These are phyloP conservation scores for Palythoa heliodiscus DNA, from an alignment of 92 coral and sea anemone genomes.

Conservation along the genomic window DNA sequence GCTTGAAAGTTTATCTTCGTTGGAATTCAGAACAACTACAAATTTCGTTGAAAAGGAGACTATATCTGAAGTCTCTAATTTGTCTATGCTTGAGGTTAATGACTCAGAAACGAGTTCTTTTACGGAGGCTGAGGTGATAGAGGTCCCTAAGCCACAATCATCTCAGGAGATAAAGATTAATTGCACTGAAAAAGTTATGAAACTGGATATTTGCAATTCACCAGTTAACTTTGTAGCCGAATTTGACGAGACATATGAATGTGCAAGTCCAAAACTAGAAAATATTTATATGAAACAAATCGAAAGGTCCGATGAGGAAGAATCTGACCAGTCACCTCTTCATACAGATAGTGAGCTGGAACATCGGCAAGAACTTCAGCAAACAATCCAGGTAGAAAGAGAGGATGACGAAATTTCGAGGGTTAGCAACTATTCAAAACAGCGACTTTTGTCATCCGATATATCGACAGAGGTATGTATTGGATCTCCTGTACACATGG, in stretches of 20 bases:
- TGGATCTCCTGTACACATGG: slow-evolving; percentile 47
- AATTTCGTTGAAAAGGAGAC: slow-evolving; percentile 29
- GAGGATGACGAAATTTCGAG: slow-evolving; percentile 32
- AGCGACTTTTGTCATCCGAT: slow-evolving; percentile 28
- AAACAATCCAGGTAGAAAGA: slow-evolving; percentile 9
- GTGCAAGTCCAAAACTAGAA: not conserved
- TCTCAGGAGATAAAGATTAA: not conserved
- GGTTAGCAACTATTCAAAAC: not conserved
- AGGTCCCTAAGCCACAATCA: not conserved
- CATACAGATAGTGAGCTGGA: slow-evolving; percentile 24
- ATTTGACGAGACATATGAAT: not conserved
- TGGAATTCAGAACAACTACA: not conserved
- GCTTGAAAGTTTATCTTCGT: not conserved
- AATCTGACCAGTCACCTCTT: not conserved
- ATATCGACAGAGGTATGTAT: slow-evolving; percentile 36
- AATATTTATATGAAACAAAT: slow-evolving; percentile 1
- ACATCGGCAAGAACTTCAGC: slow-evolving; percentile 31
- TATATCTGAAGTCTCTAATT: not conserved
- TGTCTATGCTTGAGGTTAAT: not conserved
- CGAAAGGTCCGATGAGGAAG: not conserved
- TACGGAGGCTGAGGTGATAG: not conserved
- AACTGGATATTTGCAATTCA: not conserved
- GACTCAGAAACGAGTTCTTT: not conserved
- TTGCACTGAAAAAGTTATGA: not conserved
- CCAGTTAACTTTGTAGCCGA: not conserved